Evolutionary conservation across 30 jellyfish, hydroid and myxozoan species (phyloP).

Genomic region (Aurelia coerulea): DNA sequence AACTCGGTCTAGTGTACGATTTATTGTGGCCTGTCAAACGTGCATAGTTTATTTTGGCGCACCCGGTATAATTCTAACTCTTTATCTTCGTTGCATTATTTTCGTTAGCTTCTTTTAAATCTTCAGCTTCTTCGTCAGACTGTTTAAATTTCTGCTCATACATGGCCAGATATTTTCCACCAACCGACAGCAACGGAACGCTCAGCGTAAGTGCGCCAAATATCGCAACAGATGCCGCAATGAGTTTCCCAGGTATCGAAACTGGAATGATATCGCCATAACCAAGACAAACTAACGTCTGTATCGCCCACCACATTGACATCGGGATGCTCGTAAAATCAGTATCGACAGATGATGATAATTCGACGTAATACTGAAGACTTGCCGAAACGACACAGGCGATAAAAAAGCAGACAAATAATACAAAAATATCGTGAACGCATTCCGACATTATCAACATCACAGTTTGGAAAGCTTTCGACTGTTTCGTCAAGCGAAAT

Average conservation of each 20-base stretch:
- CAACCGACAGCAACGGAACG: constrained; percentile 86
- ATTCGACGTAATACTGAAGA: constrained; percentile 77
- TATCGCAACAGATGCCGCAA: constrained; percentile 77
- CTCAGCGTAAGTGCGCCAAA: constrained; percentile 94
- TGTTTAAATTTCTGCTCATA: constrained; percentile 67
- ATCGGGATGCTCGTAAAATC: constrained; percentile 83
- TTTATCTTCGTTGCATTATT: no score
- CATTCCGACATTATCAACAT: constrained; percentile 72
- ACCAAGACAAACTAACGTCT: constrained; percentile 88
- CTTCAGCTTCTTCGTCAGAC: no score
- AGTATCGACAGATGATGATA: constrained; percentile 32
- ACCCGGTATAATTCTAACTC: no score
- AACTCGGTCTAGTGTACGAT: no score
- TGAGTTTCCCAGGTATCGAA: constrained; percentile 66
- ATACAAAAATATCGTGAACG: constrained; percentile 62
- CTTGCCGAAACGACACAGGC: constrained; percentile 76
- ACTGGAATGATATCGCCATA: constrained; percentile 95
- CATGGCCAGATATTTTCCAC: constrained; percentile 74
- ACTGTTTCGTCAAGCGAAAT: constrained; percentile 74
- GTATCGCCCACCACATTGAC: constrained; percentile 97
- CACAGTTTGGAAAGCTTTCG: constrained; percentile 65
- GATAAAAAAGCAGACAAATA: constrained; percentile 69
- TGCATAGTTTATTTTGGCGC: no score
- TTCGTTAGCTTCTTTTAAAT: no score
- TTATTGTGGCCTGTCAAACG: no score